Base-by-base conservation (phyloP, 1,140 invertebrate species). In the Zaprionus inermis region DNA sequence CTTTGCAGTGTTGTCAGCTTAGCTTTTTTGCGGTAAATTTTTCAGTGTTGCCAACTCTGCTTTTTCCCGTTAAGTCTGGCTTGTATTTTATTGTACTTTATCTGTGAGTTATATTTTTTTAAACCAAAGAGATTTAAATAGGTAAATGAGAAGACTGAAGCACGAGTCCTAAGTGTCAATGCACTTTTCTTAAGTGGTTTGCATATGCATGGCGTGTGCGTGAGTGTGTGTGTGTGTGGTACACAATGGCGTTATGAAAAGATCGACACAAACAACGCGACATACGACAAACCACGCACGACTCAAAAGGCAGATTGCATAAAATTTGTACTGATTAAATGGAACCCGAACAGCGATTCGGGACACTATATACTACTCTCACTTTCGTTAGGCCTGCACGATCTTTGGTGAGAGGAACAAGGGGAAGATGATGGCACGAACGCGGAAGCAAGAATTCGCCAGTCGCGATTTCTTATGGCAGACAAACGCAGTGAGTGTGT, bases 301-400 rank as follows among this genome's bases (percentile, higher is more conserved):
- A 56, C 56, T 63, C 82, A 59, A 70, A 76, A 69, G 59, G 55
- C 76, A 89, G 79, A 88, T 88, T 88, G 83, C 83, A 88, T 88
- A 88, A 88, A 88, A 88, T 88, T 89, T 88, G 83, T 79, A 88
- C 79, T 86, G 83, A 86, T 86, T 86, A 79, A 88, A 80, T 70
- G 36, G 41, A 49, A 67, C 59, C 59, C 64, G 32, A 24, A 44
- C 28, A 49, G n/a, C 51, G 38, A 20, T 24, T 68, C 34, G 57
- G 51, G 38, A 69, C 60, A 57, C 52, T 24, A 28, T 28, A 28
- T 28, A 28, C 24, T 16, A 61, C 60, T 82, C 76, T 81, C 79
- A 88, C 83, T 88, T 89, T 86, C 77, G 77, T 72, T 82, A 60
- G 55, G 44, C 32, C 44, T 58, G 52, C 36, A 18, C 10, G 44